Conservation (phyloP, 2,797 vertebrate species). For the Acanthurus lineatus region DNA sequence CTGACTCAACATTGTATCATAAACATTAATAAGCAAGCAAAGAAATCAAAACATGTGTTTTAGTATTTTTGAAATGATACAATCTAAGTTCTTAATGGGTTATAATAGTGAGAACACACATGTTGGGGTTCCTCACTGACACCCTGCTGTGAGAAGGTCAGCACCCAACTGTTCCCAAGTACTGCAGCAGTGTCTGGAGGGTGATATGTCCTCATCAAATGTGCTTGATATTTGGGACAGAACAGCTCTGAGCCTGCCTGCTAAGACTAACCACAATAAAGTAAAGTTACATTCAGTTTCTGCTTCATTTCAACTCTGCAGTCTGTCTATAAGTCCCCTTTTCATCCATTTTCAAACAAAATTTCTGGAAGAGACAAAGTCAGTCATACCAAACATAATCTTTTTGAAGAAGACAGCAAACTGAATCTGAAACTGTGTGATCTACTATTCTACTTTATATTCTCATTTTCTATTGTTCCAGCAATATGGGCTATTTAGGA, state of each 20-base stretch:
- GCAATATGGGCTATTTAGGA: background rate
- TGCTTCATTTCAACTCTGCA: background rate
- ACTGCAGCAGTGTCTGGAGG: slow-evolving; percentile 6
- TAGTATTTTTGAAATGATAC: slow-evolving; percentile 22
- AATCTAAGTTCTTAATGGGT: slow-evolving; percentile 16
- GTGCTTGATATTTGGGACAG: slow-evolving; percentile 22
- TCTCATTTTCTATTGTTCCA: background rate
- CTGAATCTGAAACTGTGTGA: background rate
- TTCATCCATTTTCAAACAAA: no score
- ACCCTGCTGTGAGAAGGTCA: slow-evolving; percentile 53
- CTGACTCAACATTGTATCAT: background rate
- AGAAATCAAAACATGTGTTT: background rate
- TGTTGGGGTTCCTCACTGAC: slow-evolving; percentile 27
- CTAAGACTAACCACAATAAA: slow-evolving; percentile 21
- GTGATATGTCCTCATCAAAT: slow-evolving; percentile 27
- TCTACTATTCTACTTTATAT: background rate
- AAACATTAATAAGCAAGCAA: background rate
- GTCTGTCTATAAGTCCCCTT: no score
- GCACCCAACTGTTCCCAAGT: slow-evolving; percentile 23
- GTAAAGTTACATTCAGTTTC: slow-evolving; percentile 1
- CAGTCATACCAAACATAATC: no score
- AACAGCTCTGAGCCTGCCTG: slow-evolving; percentile 20
- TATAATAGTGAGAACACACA: slow-evolving; percentile 33
- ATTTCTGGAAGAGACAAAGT: no score
- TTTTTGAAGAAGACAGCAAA: background rate